Evolutionary conservation across 2,113 vertebrate species (phyloP).

Genomic region (Parotia lawesii): DNA sequence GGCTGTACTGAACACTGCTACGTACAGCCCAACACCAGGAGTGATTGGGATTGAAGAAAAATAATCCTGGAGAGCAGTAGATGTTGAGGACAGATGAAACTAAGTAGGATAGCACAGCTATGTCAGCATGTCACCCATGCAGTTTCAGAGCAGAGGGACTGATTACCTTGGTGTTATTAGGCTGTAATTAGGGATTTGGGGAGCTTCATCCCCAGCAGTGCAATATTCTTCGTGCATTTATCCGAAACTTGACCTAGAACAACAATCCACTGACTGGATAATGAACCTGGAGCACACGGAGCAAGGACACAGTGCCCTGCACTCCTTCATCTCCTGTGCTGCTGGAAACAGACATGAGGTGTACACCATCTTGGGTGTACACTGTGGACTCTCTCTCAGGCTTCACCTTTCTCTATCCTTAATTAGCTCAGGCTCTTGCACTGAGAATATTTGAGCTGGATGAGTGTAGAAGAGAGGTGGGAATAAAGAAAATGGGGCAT

Average conservation of each 20-base stretch:
- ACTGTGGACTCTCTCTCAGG: background rate
- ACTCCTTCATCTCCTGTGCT: background rate
- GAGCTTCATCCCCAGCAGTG: background rate
- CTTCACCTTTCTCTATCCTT: background rate
- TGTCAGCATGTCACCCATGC: background rate
- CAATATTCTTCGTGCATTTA: background rate
- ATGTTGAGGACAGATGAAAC: background rate
- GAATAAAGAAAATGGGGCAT: background rate
- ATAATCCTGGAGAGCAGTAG: background rate
- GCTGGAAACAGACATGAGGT: background rate
- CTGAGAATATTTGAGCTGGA: background rate
- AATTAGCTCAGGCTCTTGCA: background rate
- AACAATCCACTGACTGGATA: background rate
- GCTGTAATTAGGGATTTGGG: background rate
- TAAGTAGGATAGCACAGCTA: background rate
- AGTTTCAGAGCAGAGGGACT: background rate
- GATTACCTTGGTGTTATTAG: background rate
- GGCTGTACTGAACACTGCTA: background rate
- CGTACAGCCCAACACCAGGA: background rate
- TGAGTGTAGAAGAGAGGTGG: background rate
- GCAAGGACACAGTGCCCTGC: fast-evolving
- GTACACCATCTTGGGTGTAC: background rate
- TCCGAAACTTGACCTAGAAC: background rate
- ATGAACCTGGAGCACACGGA: background rate
- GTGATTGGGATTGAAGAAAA: background rate